Percentiles rank a stretch among this genome's conserved stretches.
These are phyloP conservation scores for Tauraco erythrolophus DNA, from an alignment of 2,113 vertebrate species.

Conservation along the genomic window DNA sequence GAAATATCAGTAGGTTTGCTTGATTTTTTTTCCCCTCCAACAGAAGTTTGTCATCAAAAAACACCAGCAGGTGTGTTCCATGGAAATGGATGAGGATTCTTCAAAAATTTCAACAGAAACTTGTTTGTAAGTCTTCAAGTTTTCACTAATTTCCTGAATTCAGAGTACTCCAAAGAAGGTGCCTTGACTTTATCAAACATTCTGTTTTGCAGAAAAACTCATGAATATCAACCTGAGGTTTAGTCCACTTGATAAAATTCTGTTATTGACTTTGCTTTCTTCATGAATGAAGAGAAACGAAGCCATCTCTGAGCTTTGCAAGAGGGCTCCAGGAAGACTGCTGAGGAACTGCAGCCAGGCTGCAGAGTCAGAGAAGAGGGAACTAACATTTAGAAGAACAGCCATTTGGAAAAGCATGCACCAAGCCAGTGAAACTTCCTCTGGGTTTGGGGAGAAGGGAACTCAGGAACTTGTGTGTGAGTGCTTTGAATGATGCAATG, in stretches of 20 bases:
- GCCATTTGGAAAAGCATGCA: background rate
- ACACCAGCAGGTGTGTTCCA: background rate
- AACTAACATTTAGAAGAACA: background rate
- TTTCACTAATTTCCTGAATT: background rate
- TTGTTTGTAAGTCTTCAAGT: background rate
- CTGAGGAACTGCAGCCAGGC: background rate
- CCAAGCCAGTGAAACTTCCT: background rate
- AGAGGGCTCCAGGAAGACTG: background rate
- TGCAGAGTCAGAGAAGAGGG: background rate
- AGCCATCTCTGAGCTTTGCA: background rate
- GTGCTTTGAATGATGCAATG: background rate
- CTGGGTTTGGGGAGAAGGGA: background rate
- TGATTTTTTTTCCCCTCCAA: no score
- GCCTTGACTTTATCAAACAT: background rate
- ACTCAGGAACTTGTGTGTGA: accelerated
- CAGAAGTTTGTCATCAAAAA: background rate
- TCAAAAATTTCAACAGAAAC: background rate
- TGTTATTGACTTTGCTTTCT: background rate
- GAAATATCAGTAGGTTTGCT: background rate
- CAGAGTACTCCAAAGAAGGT: background rate
- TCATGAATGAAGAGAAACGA: background rate
- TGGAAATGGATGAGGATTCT: background rate
- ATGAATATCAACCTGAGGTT: background rate
- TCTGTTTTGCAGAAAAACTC: background rate
- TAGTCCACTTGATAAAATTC: background rate